Base-by-base conservation (phyloP, 2,888 invertebrate genomes). In the Pachymerium ferrugineum region DNA sequence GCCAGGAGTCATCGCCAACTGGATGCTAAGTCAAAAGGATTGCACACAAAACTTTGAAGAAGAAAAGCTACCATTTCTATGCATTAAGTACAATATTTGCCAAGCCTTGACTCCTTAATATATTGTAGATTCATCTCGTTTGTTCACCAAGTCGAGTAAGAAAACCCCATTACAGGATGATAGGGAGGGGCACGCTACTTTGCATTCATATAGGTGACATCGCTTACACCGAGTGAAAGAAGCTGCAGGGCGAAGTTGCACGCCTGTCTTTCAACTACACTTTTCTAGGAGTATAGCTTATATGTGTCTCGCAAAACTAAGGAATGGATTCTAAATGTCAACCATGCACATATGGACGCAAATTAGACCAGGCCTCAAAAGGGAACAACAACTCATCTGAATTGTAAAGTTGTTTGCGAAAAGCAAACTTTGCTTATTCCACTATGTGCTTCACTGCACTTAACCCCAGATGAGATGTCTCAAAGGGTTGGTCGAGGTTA, bases 161-260 rank as follows among this genome's bases (percentile, higher is more conserved):
- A 62, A 62, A 62, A 62, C 5, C 62, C 62, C 62, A 62, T 62
- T 28, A 62, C 62, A 62, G 28, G 62, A 62, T 62, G 62, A 62
- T 62, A 62, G 25, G 62, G 14, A 62, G 62, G 38, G n/a, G 3
- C 62, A 25, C 25, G 12, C 62, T 62, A 25, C 62, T 62, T 62
- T 62, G 62, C 62, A 62, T 62, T 62, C 62, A 62, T 62, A 62
- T 62, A 62, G 62, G 62, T 62, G 62, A 62, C 62, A 62, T 28
- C 62, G 12, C 54, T 54, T 54, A 54, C 22, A 54, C 54, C 22
- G 54, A 54, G 54, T 54, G 10, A 25, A n/a, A 28, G 14, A 14
- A 25, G 62, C 10, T 12, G 62, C 62, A 25, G 28, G 47, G 62
- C 62, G 28, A 1, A 14, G 47, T 6, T 10, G 28, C 62, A 28